These are phyloP conservation scores for Ascaphus truei DNA, from an alignment of 2,113 vertebrate genomes.

Conservation along the genomic window DNA sequence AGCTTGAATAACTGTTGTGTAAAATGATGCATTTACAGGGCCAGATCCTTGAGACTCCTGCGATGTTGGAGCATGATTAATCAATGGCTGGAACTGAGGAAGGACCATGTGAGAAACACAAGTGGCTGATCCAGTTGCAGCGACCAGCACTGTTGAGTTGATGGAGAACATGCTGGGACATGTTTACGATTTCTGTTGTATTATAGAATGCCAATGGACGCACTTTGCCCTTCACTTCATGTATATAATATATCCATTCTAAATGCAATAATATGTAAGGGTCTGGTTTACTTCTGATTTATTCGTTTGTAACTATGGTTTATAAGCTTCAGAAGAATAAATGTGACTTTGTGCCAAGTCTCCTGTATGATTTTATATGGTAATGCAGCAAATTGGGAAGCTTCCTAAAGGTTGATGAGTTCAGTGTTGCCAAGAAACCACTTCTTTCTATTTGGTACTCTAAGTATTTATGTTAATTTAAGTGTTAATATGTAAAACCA, in stretches of 20 bases:
- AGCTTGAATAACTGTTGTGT: no score
- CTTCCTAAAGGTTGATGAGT: no score
- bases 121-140: not conserved
- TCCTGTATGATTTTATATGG: no score
- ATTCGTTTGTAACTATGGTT: not conserved
- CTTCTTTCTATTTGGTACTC: no score
- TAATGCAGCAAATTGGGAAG: no score
- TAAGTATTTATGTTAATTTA: no score
- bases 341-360: not conserved
- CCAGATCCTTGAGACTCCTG: constrained; percentile 5
- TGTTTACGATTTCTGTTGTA: not conserved
- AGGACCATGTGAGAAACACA: not conserved
- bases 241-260: constrained; percentile 17
- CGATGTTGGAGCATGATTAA: constrained; percentile 1
- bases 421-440: no score
- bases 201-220: not conserved
- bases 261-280: not conserved
- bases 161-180: constrained; percentile 2
- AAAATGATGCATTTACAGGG: constrained; percentile 19
- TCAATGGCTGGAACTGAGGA: not conserved
- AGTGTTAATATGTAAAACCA: no score
- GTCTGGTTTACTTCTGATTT: not conserved
- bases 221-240: not conserved
- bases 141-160: not conserved
- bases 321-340: constrained; percentile 17